phyloP scores from a whole-genome alignment of 2,797 vertebrate species.

The Staurois parvus region DNA sequence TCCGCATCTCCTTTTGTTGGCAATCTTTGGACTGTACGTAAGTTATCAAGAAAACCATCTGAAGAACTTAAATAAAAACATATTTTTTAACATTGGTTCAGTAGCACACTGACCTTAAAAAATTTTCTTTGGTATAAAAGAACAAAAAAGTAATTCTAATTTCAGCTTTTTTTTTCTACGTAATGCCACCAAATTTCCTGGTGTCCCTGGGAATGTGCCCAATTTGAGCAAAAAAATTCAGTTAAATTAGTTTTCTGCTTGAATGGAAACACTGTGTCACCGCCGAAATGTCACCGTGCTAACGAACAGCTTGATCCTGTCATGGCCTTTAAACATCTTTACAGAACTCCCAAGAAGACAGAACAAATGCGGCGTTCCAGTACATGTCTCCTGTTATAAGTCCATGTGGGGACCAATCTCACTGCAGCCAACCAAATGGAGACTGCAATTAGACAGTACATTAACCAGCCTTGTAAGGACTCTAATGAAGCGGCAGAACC shows the following conservation, averaged over 20 bases:
- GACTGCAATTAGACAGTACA: slow-evolving; percentile 35
- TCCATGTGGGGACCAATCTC: slow-evolving; percentile 40
- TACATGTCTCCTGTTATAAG: slow-evolving; percentile 15
- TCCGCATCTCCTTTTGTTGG: not conserved
- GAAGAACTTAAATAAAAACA: not conserved
- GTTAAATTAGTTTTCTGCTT: slow-evolving; percentile 25
- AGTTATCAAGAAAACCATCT: too few species aligned
- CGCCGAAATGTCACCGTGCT: slow-evolving; percentile 24
- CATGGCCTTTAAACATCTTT: slow-evolving; percentile 31
- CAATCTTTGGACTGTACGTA: not conserved
- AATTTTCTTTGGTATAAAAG: not conserved
- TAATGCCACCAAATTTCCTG: not conserved
- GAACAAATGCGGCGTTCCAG: not conserved
- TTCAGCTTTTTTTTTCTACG: too few species aligned
- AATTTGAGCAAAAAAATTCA: not conserved
- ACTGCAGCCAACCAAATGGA: not conserved
- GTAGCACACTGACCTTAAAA: too few species aligned
- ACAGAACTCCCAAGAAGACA: slow-evolving; percentile 30
- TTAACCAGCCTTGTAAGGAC: slow-evolving; percentile 35
- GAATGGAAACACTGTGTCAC: slow-evolving; percentile 6
- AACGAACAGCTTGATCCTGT: slow-evolving; percentile 24
- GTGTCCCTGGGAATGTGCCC: slow-evolving; percentile 21
- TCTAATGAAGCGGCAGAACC: slow-evolving; percentile 28
- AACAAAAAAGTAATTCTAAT: too few species aligned
- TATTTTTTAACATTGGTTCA: too few species aligned